phyloP scores from a whole-genome alignment of 2,888 invertebrate genomes.

The Trileptium ribeirensis region DNA sequence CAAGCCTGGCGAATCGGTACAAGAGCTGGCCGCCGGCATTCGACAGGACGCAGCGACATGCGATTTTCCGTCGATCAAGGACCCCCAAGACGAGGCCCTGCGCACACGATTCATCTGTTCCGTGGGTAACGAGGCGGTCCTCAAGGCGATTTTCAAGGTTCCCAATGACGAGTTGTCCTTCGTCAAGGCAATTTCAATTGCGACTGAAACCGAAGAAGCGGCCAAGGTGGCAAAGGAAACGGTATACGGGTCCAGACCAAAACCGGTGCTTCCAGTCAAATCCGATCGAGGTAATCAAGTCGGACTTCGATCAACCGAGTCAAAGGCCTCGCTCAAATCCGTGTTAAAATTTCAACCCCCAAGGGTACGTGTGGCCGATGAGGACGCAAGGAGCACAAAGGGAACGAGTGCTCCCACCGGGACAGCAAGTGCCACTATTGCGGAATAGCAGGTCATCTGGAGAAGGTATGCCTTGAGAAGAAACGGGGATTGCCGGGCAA shows the following conservation, averaged over 20 bases:
- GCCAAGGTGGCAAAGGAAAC: slow-evolving; percentile 22
- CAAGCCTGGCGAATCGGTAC: slow-evolving; percentile 32
- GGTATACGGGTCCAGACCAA: background rate
- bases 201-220: slow-evolving; percentile 34
- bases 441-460: slow-evolving; percentile 2
- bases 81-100: background rate
- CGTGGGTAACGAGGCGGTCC: slow-evolving; percentile 27
- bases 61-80: slow-evolving; percentile 26
- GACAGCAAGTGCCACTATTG: background rate
- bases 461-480: slow-evolving; percentile 2
- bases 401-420: background rate
- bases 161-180: slow-evolving; percentile 32
- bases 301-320: background rate
- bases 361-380: background rate
- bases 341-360: background rate
- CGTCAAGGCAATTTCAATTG: slow-evolving; percentile 29
- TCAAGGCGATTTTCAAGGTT: slow-evolving; percentile 34
- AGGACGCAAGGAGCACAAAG: background rate
- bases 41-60: slow-evolving; percentile 32
- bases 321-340: background rate
- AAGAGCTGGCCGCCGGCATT: slow-evolving; percentile 29
- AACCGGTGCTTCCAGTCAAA: background rate
- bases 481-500: no score
- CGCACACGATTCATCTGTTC: slow-evolving; percentile 26
- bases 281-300: background rate